Evolutionary conservation across 2,797 vertebrate genomes (phyloP).

Genomic region (Lacerta bilineata): DNA sequence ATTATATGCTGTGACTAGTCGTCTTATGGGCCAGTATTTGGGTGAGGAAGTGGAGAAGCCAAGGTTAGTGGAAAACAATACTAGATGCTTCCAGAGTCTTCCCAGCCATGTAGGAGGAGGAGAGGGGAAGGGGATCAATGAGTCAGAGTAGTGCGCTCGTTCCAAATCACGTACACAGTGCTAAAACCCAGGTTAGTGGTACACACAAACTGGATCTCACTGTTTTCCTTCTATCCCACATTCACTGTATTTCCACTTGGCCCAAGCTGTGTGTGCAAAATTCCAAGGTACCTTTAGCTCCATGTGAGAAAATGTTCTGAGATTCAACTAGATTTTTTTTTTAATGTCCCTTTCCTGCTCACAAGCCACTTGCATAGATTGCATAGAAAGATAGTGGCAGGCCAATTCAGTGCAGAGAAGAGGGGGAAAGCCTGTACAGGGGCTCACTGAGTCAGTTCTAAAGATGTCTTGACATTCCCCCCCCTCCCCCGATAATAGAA

Average conservation of each 20-base stretch:
- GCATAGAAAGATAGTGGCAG: conserved; percentile 3
- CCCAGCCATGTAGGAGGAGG: not conserved
- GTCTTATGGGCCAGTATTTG: not conserved
- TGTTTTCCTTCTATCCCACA: not conserved
- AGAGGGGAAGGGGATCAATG: too few species aligned
- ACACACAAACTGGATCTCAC: too few species aligned
- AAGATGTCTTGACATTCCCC: fast-evolving
- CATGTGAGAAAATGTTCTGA: not conserved
- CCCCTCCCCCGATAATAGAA: conserved; percentile 37
- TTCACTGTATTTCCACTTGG: not conserved
- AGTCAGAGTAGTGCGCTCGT: too few species aligned
- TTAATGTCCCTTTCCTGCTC: not conserved
- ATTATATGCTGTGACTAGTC: not conserved
- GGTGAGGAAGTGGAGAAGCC: not conserved
- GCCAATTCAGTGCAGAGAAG: fast-evolving
- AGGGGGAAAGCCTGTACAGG: not conserved
- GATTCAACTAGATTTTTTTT: not conserved
- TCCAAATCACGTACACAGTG: too few species aligned
- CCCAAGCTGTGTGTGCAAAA: not conserved
- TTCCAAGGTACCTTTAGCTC: not conserved
- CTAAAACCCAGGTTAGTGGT: too few species aligned
- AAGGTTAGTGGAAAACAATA: not conserved
- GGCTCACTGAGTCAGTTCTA: conserved; percentile 7
- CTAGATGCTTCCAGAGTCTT: not conserved
- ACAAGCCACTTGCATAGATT: not conserved